Evolutionary conservation across 2,888 invertebrate genomes (phyloP).

Genomic region (Cosmia trapezina): DNA sequence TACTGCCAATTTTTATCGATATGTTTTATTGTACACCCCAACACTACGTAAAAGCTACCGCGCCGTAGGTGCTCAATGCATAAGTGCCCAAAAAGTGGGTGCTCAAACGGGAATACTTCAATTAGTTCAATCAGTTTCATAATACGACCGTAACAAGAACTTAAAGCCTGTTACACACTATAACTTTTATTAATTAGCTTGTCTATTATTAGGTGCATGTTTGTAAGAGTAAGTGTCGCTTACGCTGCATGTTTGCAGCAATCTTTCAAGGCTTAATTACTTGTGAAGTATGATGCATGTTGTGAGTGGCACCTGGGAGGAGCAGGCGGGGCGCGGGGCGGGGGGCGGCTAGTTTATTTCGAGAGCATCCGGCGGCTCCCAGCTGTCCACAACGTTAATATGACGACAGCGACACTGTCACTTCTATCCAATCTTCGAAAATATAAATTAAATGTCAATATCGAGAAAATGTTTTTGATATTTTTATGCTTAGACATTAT

Average conservation of each 20-base stretch:
- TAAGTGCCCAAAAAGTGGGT: too few relatives aligned
- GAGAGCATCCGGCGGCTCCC: constrained; percentile 85
- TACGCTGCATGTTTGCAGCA: constrained; percentile 66
- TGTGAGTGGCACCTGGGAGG: constrained; percentile 79
- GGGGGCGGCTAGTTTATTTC: constrained; percentile 80
- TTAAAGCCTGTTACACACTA: constrained; percentile 42
- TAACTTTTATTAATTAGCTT: constrained; percentile 52
- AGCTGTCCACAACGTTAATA: constrained; percentile 87
- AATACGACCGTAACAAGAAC: constrained; percentile 41
- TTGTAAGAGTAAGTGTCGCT: constrained; percentile 50
- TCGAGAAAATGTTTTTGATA: constrained; percentile 60
- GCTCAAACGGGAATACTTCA: too few relatives aligned
- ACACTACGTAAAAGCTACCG: too few relatives aligned
- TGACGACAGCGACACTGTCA: constrained; percentile 84
- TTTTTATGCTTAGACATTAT: constrained; percentile 48
- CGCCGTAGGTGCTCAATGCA: too few relatives aligned
- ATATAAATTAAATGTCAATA: constrained; percentile 84
- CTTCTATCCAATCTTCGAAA: constrained; percentile 79
- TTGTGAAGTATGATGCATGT: constrained; percentile 83
- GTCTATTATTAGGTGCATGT: constrained; percentile 64
- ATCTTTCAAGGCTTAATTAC: constrained; percentile 78
- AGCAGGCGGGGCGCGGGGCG: constrained; percentile 40
- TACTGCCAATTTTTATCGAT: too few relatives aligned
- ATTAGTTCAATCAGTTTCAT: constrained; percentile 38
- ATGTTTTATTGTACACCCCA: too few relatives aligned